Evolutionary conservation across 2,113 vertebrate species (phyloP).

Genomic region (Oryzias woworae): DNA sequence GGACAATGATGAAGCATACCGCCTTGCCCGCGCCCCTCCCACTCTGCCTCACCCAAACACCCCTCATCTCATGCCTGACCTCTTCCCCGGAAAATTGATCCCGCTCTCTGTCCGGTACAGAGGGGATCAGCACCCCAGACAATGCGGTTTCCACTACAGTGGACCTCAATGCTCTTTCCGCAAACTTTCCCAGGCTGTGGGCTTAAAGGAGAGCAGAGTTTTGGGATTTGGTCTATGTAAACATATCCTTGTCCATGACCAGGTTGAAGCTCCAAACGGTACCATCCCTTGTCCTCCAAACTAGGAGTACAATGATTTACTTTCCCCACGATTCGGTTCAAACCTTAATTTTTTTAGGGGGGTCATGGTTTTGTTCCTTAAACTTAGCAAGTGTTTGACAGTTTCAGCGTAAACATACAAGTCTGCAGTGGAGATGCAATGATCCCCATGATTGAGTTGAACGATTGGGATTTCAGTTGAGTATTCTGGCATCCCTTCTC

Average conservation of each 20-base stretch:
- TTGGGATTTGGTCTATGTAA: slow-evolving; percentile 74
- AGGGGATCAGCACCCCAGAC: slow-evolving; percentile 70
- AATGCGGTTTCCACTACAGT: slow-evolving; percentile 75
- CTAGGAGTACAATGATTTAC: no score
- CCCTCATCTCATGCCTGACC: slow-evolving; percentile 51
- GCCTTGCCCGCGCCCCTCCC: slow-evolving; percentile 30
- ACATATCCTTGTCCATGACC: slow-evolving; percentile 59
- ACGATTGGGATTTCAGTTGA: no score
- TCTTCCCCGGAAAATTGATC: slow-evolving; percentile 50
- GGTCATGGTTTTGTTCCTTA: no score
- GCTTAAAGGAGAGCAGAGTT: slow-evolving; percentile 69
- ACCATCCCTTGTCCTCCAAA: not conserved
- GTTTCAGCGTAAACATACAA: no score
- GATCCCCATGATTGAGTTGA: no score
- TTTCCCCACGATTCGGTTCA: no score
- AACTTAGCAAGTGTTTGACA: no score
- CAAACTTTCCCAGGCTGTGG: slow-evolving; percentile 79
- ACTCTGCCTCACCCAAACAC: slow-evolving; percentile 31
- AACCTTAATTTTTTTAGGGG: no score
- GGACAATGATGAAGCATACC: slow-evolving; percentile 61
- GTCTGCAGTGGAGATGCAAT: no score
- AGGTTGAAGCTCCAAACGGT: slow-evolving; percentile 44
- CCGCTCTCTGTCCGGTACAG: slow-evolving; percentile 54
- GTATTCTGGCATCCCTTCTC: no score
- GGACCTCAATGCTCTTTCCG: slow-evolving; percentile 71